A percentile compares a stretch with the other conserved stretches of the same genome.
Conservation (phyloP, 2,888 invertebrate species). For the Brachyopa scutellaris region DNA sequence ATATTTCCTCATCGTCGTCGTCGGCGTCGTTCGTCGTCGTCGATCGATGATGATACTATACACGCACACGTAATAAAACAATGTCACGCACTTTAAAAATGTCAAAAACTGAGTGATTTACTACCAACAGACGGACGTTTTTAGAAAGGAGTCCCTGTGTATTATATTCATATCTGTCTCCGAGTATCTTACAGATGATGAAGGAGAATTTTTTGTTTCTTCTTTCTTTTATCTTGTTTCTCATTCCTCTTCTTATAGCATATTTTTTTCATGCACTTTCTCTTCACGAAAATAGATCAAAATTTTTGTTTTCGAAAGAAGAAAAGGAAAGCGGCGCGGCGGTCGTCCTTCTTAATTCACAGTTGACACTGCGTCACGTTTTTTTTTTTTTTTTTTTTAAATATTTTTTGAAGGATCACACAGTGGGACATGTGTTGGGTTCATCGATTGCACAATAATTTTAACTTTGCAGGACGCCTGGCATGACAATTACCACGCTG, state of each 20-base stretch:
- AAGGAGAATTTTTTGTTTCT: constrained; percentile 38
- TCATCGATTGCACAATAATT: constrained; percentile 33
- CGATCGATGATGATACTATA: constrained; percentile 72
- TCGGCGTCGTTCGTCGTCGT: constrained; percentile 32
- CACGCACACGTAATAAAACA: constrained; percentile 80
- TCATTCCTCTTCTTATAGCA: constrained; percentile 10
- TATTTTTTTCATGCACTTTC: constrained; percentile 68
- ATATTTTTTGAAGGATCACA: constrained; percentile 64
- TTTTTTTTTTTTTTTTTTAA: too few species aligned
- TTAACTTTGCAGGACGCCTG: constrained; percentile 28
- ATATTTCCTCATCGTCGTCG: constrained; percentile 13
- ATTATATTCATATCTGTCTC: constrained; percentile 72
- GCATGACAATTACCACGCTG: neutral
- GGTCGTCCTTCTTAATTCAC: constrained; percentile 34
- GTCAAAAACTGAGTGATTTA: constrained; percentile 82
- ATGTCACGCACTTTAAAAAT: constrained; percentile 82
- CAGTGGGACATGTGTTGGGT: constrained; percentile 57
- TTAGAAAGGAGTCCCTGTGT: constrained; percentile 67
- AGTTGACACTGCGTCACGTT: constrained; percentile 65
- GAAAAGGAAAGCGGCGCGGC: constrained; percentile 9
- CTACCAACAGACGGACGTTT: constrained; percentile 76
- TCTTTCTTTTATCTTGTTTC: constrained; percentile 34
- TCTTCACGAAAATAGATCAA: constrained; percentile 68
- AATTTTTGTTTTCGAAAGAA: neutral
- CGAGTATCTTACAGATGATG: constrained; percentile 63